These are phyloP conservation scores for Phalacrocorax pelagicus DNA, from an alignment of 2,113 vertebrate species.

Conservation along the genomic window DNA sequence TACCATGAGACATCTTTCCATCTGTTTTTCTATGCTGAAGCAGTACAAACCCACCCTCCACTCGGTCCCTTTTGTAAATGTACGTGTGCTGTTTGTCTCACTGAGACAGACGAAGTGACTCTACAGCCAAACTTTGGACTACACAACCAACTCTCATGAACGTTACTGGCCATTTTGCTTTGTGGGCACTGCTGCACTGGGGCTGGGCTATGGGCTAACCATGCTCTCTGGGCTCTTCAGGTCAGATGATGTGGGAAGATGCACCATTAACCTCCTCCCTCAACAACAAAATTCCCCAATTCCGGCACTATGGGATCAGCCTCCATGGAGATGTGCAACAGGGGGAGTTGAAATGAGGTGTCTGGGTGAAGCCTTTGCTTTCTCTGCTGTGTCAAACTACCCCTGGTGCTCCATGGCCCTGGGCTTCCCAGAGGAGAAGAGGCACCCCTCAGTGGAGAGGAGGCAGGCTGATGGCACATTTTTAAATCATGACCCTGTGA, in stretches of 20 bases:
- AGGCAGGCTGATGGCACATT: neutral
- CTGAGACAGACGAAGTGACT: neutral
- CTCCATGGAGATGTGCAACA: neutral
- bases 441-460: neutral
- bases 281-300: neutral
- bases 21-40: neutral
- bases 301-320: neutral
- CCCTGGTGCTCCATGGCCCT: neutral
- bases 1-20: neutral
- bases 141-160: neutral
- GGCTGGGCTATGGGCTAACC: neutral
- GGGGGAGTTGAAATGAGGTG: neutral
- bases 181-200: neutral
- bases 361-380: neutral
- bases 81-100: neutral
- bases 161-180: neutral
- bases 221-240: neutral
- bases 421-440: neutral
- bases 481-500: neutral
- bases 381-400: neutral
- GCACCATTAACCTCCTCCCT: neutral
- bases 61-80: neutral
- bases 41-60: neutral
- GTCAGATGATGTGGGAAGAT: neutral
- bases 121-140: neutral